Evolutionary conservation across 2,113 vertebrate species (phyloP).

Genomic region (Mionectes macconnelli): DNA sequence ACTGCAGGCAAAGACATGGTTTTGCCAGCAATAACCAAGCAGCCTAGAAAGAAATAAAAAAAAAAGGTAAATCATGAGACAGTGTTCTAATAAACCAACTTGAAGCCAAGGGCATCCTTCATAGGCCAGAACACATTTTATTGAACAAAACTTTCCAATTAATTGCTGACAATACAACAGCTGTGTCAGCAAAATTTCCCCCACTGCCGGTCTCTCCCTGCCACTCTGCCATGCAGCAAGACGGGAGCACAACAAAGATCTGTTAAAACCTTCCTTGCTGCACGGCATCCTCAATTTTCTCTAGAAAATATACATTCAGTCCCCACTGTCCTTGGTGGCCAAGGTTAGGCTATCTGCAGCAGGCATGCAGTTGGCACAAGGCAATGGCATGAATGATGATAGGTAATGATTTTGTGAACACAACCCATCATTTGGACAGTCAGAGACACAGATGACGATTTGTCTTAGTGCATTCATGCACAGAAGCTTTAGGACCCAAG

Average conservation of each 20-base stretch:
- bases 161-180: background rate
- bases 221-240: background rate
- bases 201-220: background rate
- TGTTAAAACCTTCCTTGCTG: background rate
- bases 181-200: background rate
- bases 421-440: background rate
- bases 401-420: background rate
- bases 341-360: background rate
- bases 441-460: background rate
- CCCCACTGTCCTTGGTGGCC: background rate
- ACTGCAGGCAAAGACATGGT: background rate
- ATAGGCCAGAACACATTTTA: background rate
- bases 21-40: background rate
- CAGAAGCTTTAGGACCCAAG: background rate
- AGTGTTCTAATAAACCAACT: background rate
- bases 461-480: background rate
- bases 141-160: background rate
- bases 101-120: background rate
- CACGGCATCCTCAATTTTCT: background rate
- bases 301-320: background rate
- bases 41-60: background rate
- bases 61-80: background rate
- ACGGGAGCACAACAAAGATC: background rate
- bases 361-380: rapidly evolving
- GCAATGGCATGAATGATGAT: background rate